These are phyloP conservation scores for Ancistrus triradiatus DNA, from an alignment of 2,113 vertebrate genomes.

Conservation along the genomic window DNA sequence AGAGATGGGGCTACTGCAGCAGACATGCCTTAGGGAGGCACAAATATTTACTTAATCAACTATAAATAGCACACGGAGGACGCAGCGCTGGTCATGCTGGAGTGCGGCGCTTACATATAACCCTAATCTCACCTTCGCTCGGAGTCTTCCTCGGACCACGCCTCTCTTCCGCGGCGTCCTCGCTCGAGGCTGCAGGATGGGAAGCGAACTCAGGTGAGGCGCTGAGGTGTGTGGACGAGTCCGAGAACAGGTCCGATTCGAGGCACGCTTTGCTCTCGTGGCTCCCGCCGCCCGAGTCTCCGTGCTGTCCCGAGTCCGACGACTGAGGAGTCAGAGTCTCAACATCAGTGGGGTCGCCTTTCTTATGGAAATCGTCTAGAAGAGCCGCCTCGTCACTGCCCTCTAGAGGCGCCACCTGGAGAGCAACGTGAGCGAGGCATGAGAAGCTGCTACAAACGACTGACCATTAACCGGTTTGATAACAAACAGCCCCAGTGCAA, in stretches of 20 bases:
- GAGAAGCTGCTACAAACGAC: no score
- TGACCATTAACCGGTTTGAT: no score
- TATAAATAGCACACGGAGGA: no score
- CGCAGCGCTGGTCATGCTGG: no score
- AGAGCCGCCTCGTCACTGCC: slow-evolving; percentile 11
- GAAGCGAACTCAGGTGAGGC: background rate
- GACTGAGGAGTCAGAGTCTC: slow-evolving; percentile 24
- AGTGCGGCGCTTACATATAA: no score
- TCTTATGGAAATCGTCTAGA: background rate
- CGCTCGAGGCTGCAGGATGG: background rate
- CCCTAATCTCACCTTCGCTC: no score
- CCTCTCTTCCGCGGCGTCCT: background rate
- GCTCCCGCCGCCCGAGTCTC: background rate
- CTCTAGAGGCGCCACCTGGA: slow-evolving; percentile 31
- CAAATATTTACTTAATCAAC: no score
- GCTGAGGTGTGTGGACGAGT: background rate
- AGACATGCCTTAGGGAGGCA: no score
- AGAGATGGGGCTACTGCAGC: no score
- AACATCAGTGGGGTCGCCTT: background rate
- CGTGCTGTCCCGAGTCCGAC: background rate
- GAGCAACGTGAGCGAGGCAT: slow-evolving; percentile 6
- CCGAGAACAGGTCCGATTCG: background rate
- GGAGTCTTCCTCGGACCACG: background rate
- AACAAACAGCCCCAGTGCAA: background rate
- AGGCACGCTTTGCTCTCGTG: background rate